Evolutionary conservation across 2,113 vertebrate genomes (phyloP), one percentile per base, ranked within the genome.

Genomic region (Mastomys coucha): DNA sequence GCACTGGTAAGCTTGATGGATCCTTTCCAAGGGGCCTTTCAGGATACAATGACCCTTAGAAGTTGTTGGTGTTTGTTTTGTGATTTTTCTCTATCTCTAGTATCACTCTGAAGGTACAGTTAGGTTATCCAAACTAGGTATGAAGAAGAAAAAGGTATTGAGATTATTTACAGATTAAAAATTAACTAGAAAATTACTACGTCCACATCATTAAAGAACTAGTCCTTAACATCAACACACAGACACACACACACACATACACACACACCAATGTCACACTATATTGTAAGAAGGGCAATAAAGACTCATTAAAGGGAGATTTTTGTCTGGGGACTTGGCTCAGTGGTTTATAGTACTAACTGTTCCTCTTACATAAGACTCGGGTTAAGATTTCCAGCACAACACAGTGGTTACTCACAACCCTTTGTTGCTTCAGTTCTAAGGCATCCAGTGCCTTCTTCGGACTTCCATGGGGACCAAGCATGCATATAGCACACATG

Each of bases 161-260:
- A 3, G 3, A 24, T 75, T 80, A 73, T 31, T 2, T 92, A 56
- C 26, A 94, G 22, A 82, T 70, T 77, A 7, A 90, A 87, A 92
- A 26, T 45, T 86, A 76, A 87, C 9, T 88, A 42, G 58, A 93
- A 94, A 92, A 81, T 91, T 87, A 17, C 33, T 10, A 86, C 22
- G 49, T 76, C 5, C 12, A 16, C 1, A 81, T 51, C 60, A 86
- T 89, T 53, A 67, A 91, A 94, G 36, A 94, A 92, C 78, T 31
- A 58, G 73, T 89, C 53, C 22, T 84, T 10, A 39, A 28, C 75
- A 33, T 51, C 26, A 8, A 33, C 67, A 69, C 69, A n/a, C n/a
- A 73, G 8, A 7, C 63, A 26, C 22, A n/a, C 31, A 70, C 67
- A 36, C 31, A 70, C 33, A 70, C 5, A 70, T 33, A 36, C 67